phyloP scores from a whole-genome alignment of 2,888 invertebrate species.

The Rotaria magnacalcarata region DNA sequence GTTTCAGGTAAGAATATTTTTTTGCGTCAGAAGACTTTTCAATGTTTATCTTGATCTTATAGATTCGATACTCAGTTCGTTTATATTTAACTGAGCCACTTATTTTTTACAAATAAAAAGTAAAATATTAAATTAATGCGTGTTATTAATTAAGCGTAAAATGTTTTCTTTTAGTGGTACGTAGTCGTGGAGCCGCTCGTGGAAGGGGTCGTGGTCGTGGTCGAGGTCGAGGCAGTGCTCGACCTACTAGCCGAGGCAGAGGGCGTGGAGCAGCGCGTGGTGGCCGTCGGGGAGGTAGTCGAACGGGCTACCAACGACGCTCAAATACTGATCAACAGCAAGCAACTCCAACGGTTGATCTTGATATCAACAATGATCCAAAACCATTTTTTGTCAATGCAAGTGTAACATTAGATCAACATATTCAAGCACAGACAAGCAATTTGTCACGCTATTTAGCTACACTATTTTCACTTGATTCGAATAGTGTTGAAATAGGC shows the following conservation, averaged over 20 bases:
- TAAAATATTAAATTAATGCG: not conserved
- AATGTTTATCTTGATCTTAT: not conserved
- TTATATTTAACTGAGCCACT: constrained; percentile 4
- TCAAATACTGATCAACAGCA: not conserved
- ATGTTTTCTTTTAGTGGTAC: not conserved
- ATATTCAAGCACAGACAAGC: constrained; percentile 39
- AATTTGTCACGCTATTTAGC: constrained; percentile 42
- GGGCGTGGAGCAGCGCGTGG: not conserved
- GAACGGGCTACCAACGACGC: not conserved
- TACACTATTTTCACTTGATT: constrained; percentile 39
- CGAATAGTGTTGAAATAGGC: constrained; percentile 38
- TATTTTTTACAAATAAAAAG: not conserved
- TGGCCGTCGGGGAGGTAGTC: not conserved
- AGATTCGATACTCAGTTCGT: constrained; percentile 33
- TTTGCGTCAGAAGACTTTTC: not conserved
- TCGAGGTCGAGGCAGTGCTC: not conserved
- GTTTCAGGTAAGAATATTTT: not conserved
- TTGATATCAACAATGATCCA: constrained; percentile 31
- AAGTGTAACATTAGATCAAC: constrained; percentile 43
- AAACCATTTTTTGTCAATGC: constrained; percentile 41
- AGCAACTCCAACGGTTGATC: not conserved
- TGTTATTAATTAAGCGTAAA: no score
- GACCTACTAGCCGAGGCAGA: not conserved
- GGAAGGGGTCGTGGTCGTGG: not conserved
- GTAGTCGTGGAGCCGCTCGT: not conserved